Percentiles rank a stretch among this genome's conserved stretches.
Evolutionary conservation across 2,888 invertebrate genomes (phyloP).

Genomic region (Schizaphis graminum): DNA sequence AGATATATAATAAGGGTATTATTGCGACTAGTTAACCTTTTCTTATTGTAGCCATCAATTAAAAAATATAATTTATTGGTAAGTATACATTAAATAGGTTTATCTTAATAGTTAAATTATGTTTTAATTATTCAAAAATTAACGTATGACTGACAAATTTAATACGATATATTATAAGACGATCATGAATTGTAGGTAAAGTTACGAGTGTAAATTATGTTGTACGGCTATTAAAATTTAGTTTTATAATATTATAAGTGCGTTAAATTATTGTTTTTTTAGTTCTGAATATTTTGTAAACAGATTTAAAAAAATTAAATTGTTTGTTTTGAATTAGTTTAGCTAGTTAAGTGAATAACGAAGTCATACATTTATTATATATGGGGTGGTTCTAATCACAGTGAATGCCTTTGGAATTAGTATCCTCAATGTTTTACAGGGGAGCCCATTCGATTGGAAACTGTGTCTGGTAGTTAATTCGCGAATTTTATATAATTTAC

Average conservation of each 20-base stretch:
- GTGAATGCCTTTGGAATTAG: conserved; percentile 64
- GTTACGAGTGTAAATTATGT: not conserved
- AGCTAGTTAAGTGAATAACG: conserved; percentile 50
- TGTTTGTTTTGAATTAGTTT: conserved; percentile 57
- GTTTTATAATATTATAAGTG: not conserved
- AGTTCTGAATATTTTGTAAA: not conserved
- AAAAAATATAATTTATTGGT: not conserved
- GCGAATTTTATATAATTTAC: conserved; percentile 65
- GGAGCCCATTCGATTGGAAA: conserved; percentile 64
- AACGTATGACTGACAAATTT: not conserved
- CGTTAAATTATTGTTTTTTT: not conserved
- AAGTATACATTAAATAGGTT: not conserved
- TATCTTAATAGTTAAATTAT: not conserved
- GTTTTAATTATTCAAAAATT: not conserved
- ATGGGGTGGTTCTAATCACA: conserved; percentile 50
- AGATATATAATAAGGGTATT: not conserved
- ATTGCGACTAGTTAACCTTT: not conserved
- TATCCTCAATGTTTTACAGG: conserved; percentile 60
- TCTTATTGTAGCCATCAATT: not conserved
- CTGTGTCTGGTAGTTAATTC: conserved; percentile 64
- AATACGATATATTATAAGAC: not conserved
- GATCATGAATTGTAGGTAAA: not conserved
- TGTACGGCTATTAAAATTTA: not conserved
- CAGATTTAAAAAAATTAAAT: not conserved
- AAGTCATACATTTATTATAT: conserved; percentile 38